Conservation (phyloP, 1,140 invertebrate species). For the Arion vulgaris region DNA sequence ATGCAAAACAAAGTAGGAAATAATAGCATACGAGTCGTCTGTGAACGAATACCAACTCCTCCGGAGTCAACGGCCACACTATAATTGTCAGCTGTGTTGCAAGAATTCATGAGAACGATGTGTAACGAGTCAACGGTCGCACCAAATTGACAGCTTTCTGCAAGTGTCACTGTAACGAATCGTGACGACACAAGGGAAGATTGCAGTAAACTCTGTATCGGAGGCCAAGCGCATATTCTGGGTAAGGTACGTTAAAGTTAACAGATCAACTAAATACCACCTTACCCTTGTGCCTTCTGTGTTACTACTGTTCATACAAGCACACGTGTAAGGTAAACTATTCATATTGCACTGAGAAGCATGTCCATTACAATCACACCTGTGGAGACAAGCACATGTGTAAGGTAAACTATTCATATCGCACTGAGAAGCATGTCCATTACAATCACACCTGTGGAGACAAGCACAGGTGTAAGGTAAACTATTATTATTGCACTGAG, state of each 20-base stretch:
- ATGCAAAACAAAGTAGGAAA: too few relatives aligned
- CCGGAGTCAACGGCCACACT: too few relatives aligned
- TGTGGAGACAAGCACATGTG: constrained; percentile 62
- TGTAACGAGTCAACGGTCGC: too few relatives aligned
- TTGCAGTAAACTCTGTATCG: too few relatives aligned
- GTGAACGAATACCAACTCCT: too few relatives aligned
- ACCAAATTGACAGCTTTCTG: too few relatives aligned
- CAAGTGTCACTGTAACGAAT: too few relatives aligned
- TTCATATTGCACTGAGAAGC: constrained; percentile 62
- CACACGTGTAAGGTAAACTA: constrained; percentile 65
- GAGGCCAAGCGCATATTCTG: too few relatives aligned
- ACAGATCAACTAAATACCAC: background rate
- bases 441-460: constrained; percentile 67
- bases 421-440: constrained; percentile 70
- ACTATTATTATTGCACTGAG: constrained; percentile 55
- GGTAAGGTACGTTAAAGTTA: background rate
- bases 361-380: constrained; percentile 72
- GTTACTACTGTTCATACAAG: constrained; percentile 60
- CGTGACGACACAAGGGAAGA: too few relatives aligned
- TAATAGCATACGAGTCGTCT: too few relatives aligned
- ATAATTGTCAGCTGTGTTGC: too few relatives aligned
- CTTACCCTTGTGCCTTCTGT: constrained; percentile 69
- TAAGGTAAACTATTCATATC: constrained; percentile 61
- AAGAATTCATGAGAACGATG: too few relatives aligned
- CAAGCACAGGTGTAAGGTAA: constrained; percentile 69